Evolutionary conservation across 2,888 invertebrate genomes (phyloP).

Genomic region (Melikaiella ostensackeni): DNA sequence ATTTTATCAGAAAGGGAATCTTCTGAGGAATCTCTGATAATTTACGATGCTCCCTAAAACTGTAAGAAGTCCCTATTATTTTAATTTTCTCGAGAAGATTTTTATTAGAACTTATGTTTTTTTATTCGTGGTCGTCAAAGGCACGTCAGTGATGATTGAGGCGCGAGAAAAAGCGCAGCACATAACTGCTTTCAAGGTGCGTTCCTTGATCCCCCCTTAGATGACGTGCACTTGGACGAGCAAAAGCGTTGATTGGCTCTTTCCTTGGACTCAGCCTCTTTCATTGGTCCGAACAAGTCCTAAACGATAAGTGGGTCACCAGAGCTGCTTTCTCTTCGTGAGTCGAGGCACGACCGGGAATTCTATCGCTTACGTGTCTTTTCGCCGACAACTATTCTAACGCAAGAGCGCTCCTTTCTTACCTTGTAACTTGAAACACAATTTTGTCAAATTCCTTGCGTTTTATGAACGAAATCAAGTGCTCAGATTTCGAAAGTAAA

Average conservation of each 20-base stretch:
- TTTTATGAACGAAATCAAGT: not conserved
- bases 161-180: constrained; percentile 36
- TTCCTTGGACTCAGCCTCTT: constrained; percentile 49
- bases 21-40: not conserved
- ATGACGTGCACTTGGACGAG: constrained; percentile 26
- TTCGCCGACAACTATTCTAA: constrained; percentile 52
- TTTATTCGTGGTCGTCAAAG: not conserved
- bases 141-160: constrained; percentile 17
- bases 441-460: constrained; percentile 42
- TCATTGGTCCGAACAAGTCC: constrained; percentile 56
- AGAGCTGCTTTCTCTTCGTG: constrained; percentile 75
- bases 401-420: constrained; percentile 44
- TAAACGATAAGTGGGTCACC: constrained; percentile 67
- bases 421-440: constrained; percentile 48
- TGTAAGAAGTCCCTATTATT: not conserved
- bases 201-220: constrained; percentile 50
- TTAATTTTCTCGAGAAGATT: not conserved
- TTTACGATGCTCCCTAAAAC: not conserved
- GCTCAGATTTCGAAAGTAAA: no score
- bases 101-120: not conserved
- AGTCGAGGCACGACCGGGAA: constrained; percentile 58
- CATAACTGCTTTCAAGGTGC: constrained; percentile 63
- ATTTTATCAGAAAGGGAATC: not conserved
- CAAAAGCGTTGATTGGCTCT: constrained; percentile 52
- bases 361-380: constrained; percentile 66